Evolutionary conservation across 2,797 vertebrate genomes (phyloP), one percentile per base, ranked within the genome.

Genomic region (Tokudaia muenninki): DNA sequence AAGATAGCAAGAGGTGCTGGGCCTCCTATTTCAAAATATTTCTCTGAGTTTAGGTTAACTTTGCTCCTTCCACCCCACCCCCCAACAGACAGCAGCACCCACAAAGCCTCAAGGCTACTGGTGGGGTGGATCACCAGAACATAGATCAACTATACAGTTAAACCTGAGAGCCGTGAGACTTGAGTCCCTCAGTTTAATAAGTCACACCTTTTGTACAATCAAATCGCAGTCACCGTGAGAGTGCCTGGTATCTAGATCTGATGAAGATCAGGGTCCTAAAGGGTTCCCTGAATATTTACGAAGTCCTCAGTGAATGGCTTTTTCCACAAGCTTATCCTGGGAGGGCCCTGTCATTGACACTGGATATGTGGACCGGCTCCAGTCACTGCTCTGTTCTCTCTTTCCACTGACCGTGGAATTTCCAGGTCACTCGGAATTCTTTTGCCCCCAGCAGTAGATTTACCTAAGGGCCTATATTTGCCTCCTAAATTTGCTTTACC

Each of bases 11-110:
- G 44, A 72, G 31, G 65, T 83, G 44, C 61, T 93, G 52, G 31
- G n/a, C 41, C 70, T 74, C 41, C 70, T 37, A 19, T 2, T 24
- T 91, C n/a, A 90, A 94, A 94, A 91, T 67, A 50, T 31, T 93
- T 90, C 81, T 94, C 87, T 67, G 59, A 52, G 7, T 90, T 89
- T 83, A 72, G 75, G 74, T 75, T 84, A 55, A 59, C 61, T n/a
- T 94, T 91, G 14, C 29, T 97, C 6, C 29, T 81, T 57, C 12
- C 4, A 91, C 5, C 13, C 29, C 19, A 6, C 47, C 47, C 47
- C 47, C 5, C 47, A 50, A 84, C n/a, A 86, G 26, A 80, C 26
- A 50, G 34, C 37, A 47, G 7, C 44, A 29, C 34, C 34, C 86
- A 83, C 52, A 16, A 41, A 65, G 29, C 52, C 7, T 90, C 52